These are phyloP conservation scores for Acleris holmiana DNA, from an alignment of 2,888 invertebrate genomes.

Conservation along the genomic window DNA sequence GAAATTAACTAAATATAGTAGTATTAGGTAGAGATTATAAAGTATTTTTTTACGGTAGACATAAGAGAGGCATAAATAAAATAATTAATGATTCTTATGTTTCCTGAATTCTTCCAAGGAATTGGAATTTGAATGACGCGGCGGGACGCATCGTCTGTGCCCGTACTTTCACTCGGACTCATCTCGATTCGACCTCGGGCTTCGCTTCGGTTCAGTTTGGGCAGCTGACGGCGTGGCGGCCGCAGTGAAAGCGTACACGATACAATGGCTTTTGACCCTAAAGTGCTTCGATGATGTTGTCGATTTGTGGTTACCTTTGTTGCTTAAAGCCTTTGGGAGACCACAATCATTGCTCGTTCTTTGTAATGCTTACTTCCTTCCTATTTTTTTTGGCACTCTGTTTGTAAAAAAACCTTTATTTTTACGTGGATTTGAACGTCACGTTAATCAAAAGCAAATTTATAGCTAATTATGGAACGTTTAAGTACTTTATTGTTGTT, in stretches of 20 bases:
- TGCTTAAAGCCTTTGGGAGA: not conserved
- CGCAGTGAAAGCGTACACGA: slow-evolving; percentile 34
- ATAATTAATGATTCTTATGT: not conserved
- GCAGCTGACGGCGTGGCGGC: slow-evolving; percentile 12
- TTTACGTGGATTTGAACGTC: too few species aligned
- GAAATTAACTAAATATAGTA: too few species aligned
- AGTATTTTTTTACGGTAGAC: too few species aligned
- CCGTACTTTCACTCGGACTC: slow-evolving; percentile 56
- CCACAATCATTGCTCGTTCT: slow-evolving; percentile 13
- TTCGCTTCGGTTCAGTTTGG: slow-evolving; percentile 29
- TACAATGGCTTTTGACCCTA: slow-evolving; percentile 36
- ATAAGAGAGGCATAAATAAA: not conserved
- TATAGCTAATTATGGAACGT: too few species aligned
- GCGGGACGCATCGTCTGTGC: slow-evolving; percentile 37
- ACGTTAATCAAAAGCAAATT: too few species aligned
- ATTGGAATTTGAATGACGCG: slow-evolving; percentile 38
- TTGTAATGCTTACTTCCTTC: slow-evolving; percentile 12
- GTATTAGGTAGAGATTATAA: too few species aligned
- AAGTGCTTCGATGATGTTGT: slow-evolving; percentile 14
- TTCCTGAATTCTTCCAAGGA: slow-evolving; percentile 36
- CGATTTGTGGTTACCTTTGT: slow-evolving; percentile 30
- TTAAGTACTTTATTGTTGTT: not conserved
- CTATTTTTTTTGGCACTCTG: too few species aligned
- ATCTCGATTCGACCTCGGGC: slow-evolving; percentile 57
- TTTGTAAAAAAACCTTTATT: too few species aligned